Conservation (phyloP, 2,888 invertebrate genomes). For the Sympetrum striolatum region DNA sequence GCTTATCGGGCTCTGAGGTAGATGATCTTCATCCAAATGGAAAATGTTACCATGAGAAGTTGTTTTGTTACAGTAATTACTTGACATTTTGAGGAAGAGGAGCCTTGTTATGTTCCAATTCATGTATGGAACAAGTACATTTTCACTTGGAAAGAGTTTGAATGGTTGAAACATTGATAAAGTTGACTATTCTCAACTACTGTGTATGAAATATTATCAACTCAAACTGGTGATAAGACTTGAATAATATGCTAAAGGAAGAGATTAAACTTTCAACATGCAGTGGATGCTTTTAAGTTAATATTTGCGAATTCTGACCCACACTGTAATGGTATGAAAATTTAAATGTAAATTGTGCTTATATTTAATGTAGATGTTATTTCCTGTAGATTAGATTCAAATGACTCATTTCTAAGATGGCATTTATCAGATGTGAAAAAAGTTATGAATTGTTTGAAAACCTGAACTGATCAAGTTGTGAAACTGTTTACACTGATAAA, state of each 20-base stretch:
- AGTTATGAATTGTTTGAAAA: neutral
- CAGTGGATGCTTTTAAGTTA: neutral
- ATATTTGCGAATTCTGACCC: neutral
- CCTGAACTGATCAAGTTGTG: neutral
- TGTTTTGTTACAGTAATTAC: constrained; percentile 9
- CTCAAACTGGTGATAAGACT: neutral
- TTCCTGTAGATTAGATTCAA: neutral
- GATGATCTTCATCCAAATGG: constrained; percentile 4
- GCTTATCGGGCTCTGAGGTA: constrained; percentile 57
- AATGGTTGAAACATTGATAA: no score
- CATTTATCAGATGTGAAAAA: neutral
- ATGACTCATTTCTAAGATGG: neutral
- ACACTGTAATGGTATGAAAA: no score
- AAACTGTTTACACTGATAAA: neutral
- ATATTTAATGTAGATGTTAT: neutral
- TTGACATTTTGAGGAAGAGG: neutral
- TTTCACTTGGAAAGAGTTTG: neutral
- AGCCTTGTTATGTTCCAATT: neutral
- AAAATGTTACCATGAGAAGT: constrained; percentile 11
- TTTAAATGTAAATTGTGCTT: neutral
- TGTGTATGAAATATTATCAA: no score
- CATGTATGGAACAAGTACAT: neutral
- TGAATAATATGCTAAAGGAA: neutral
- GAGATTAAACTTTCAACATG: neutral
- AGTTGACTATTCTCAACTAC: no score